phyloP scores from a whole-genome alignment of 2,888 invertebrate species.

The Thysanoteuthis rhombus region DNA sequence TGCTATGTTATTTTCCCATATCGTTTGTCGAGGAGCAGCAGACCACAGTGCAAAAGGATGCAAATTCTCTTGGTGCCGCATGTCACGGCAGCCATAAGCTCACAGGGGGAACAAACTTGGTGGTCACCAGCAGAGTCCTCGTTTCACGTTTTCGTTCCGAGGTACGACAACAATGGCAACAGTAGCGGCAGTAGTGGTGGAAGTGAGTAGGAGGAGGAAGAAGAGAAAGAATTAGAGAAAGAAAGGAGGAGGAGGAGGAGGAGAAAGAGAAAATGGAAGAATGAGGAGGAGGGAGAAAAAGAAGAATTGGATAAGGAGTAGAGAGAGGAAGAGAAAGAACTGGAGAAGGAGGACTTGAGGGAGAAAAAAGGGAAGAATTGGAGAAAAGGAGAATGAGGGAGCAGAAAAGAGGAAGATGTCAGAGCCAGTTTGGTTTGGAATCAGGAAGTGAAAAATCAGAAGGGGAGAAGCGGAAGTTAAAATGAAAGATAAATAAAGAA shows the following conservation, averaged over 20 bases:
- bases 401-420: not conserved
- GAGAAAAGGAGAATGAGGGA: not conserved
- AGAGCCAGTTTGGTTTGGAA: not conserved
- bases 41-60: conserved; percentile 14
- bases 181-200: not conserved
- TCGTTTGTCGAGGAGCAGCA: not conserved
- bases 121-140: not conserved
- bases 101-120: conserved; percentile 15
- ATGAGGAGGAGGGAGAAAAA: not conserved
- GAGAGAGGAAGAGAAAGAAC: too few relatives aligned
- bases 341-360: not conserved
- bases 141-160: not conserved
- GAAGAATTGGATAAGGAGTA: too few relatives aligned
- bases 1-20: not conserved
- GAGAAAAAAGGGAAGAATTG: not conserved
- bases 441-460: too few relatives aligned
- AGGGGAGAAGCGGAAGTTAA: too few relatives aligned
- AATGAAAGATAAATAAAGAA: too few relatives aligned
- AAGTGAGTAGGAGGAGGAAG: not conserved
- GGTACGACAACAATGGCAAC: not conserved
- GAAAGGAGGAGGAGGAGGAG: not conserved
- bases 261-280: not conserved
- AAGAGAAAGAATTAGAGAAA: not conserved
- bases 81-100: not conserved
- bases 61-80: not conserved